Evolutionary conservation across 2,113 vertebrate genomes (phyloP).

Genomic region (Anas platyrhynchos): DNA sequence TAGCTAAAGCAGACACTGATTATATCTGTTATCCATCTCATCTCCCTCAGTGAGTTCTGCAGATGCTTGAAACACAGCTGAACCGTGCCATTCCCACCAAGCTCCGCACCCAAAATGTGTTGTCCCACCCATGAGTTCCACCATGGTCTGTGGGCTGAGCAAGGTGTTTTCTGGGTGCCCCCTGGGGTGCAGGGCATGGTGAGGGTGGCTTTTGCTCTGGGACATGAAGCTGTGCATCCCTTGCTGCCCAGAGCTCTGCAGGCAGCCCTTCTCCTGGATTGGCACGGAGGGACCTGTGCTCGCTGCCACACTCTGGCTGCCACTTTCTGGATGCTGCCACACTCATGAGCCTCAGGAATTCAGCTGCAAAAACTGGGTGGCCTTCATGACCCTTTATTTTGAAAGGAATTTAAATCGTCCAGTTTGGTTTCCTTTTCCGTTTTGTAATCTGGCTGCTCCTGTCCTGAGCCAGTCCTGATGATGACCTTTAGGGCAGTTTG

Average conservation of each 20-base stretch:
- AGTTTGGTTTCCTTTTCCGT: not conserved
- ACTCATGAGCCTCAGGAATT: not conserved
- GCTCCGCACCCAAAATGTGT: too few relatives aligned
- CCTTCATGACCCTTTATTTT: not conserved
- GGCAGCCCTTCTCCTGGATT: not conserved
- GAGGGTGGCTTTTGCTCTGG: too few relatives aligned
- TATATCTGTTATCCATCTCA: rapidly evolving
- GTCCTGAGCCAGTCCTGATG: not conserved
- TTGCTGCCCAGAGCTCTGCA: not conserved
- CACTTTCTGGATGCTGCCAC: not conserved
- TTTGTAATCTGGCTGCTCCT: not conserved
- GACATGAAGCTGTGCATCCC: too few relatives aligned
- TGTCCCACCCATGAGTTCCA: not conserved
- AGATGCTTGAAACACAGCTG: not conserved
- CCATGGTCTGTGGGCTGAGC: rapidly evolving
- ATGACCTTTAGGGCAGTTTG: rapidly evolving
- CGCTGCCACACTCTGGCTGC: too few relatives aligned
- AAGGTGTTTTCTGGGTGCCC: not conserved
- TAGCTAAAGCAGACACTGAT: rapidly evolving
- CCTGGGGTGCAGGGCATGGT: not conserved
- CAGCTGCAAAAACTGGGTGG: not conserved
- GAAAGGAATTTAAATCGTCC: not conserved
- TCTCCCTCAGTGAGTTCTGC: not conserved
- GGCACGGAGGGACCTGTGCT: not conserved
- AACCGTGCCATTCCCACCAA: rapidly evolving